Percentiles rank a stretch among this genome's conserved stretches.
phyloP scores from a whole-genome alignment of 2,888 invertebrate genomes.

The Pyrochroa serraticornis region DNA sequence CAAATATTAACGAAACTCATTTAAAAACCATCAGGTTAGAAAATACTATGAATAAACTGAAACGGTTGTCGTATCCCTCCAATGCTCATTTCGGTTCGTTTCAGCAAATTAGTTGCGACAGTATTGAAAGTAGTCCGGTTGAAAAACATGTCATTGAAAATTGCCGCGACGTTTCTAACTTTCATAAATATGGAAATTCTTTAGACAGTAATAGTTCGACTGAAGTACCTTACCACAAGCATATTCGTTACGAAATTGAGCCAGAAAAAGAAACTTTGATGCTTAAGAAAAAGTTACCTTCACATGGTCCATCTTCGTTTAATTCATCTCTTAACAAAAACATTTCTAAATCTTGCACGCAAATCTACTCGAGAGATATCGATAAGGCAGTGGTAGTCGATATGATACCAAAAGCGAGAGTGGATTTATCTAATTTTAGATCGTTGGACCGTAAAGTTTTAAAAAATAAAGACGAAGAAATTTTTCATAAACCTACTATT shows the following conservation, averaged over 20 bases:
- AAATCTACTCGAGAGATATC: conserved; percentile 40
- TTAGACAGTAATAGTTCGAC: conserved; percentile 36
- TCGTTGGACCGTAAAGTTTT: conserved; percentile 40
- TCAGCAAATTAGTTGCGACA: conserved; percentile 14
- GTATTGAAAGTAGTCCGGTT: conserved; percentile 40
- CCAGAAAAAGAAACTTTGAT: conserved; percentile 40
- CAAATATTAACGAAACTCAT: conserved; percentile 42
- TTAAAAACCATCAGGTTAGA: conserved; percentile 36
- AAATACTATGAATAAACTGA: conserved; percentile 45
- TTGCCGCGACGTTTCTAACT: conserved; percentile 53
- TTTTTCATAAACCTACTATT: conserved; percentile 26
- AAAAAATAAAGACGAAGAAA: conserved; percentile 7
- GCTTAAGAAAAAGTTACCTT: conserved; percentile 18
- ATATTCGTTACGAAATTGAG: conserved; percentile 56
- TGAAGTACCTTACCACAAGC: conserved; percentile 57
- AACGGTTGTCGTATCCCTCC: conserved; percentile 35
- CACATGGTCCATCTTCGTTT: neutral
- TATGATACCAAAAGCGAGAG: conserved; percentile 47
- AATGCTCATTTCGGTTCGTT: conserved; percentile 3
- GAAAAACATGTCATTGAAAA: conserved; percentile 55
- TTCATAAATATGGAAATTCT: conserved; percentile 41
- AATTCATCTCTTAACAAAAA: conserved; percentile 33
- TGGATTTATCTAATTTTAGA: conserved; percentile 34
- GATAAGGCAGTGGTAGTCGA: conserved; percentile 51
- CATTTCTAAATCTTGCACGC: conserved; percentile 50